A percentile compares a stretch with the other conserved stretches of the same genome.
Evolutionary conservation across 2,113 vertebrate species (phyloP).

Genomic region (Choloepus hoffmanni): DNA sequence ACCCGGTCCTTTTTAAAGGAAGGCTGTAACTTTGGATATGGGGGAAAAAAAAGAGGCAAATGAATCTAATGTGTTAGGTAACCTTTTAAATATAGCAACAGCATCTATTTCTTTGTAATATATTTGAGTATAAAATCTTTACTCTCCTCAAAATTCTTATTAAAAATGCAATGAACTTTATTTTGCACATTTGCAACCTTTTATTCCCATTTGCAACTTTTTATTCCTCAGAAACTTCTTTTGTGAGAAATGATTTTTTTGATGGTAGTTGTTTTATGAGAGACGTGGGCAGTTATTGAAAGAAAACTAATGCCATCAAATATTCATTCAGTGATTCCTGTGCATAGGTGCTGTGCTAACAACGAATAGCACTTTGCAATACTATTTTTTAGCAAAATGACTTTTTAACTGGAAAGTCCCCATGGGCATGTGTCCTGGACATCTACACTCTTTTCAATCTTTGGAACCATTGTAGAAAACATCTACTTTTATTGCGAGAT

Average conservation of each 20-base stretch:
- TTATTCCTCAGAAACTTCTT: constrained; percentile 62
- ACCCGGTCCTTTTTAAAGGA: neutral
- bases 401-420: constrained; percentile 30
- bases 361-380: neutral
- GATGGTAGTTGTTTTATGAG: constrained; percentile 66
- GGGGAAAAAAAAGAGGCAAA: constrained; percentile 6
- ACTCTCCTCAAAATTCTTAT: constrained; percentile 71
- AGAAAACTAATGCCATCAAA: constrained; percentile 13
- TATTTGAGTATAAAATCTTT: constrained; percentile 75
- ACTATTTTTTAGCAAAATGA: constrained; percentile 46
- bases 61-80: constrained; percentile 20
- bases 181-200: constrained; percentile 57
- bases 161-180: constrained; percentile 72
- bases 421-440: neutral
- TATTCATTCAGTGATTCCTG: neutral
- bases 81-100: constrained; percentile 53
- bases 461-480: constrained; percentile 60
- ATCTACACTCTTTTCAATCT: constrained; percentile 13
- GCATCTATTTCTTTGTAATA: constrained; percentile 52
- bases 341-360: neutral
- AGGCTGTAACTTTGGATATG: neutral
- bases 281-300: constrained; percentile 18
- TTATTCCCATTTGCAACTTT: constrained; percentile 49
- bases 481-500: constrained; percentile 58
- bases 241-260: constrained; percentile 63